Percentiles rank a stretch among this genome's conserved stretches.
phyloP scores from a whole-genome alignment of 2,888 invertebrate genomes.

The Trachelus iudaicus region DNA sequence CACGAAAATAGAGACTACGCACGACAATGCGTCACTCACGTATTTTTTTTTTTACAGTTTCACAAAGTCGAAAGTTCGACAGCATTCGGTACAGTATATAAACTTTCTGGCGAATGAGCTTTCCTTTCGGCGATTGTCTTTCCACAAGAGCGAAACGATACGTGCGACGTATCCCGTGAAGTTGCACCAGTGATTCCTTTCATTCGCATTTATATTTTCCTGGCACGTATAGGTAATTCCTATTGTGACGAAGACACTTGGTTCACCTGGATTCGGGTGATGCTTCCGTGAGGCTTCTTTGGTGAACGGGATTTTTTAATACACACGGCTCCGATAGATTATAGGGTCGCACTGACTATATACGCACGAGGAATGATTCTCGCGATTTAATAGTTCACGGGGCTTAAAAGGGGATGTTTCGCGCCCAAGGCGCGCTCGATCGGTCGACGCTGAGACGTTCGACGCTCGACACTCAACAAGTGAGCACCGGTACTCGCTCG shows the following conservation, averaged over 20 bases:
- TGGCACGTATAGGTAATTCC: neutral
- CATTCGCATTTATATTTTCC: neutral
- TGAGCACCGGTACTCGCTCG: constrained; percentile 52
- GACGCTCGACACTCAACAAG: constrained; percentile 63
- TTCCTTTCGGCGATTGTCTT: neutral
- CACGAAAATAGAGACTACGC: neutral
- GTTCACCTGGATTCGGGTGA: neutral
- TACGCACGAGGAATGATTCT: neutral
- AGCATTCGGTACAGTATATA: neutral
- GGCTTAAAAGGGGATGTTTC: neutral
- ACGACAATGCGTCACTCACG: neutral
- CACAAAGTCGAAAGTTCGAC: neutral
- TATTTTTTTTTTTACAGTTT: neutral
- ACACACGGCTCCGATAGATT: neutral
- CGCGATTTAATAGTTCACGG: neutral
- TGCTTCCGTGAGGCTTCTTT: neutral
- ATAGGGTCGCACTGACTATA: neutral
- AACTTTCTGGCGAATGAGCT: neutral
- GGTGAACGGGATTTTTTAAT: neutral
- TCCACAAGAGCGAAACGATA: neutral
- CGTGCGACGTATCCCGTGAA: neutral
- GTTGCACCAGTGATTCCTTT: neutral
- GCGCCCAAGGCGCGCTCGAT: constrained; percentile 20
- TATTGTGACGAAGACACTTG: neutral
- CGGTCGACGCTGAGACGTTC: constrained; percentile 44